These are phyloP conservation scores for Dendronephthya gigantea DNA, from an alignment of 64 coral and sea anemone species.

Conservation along the genomic window DNA sequence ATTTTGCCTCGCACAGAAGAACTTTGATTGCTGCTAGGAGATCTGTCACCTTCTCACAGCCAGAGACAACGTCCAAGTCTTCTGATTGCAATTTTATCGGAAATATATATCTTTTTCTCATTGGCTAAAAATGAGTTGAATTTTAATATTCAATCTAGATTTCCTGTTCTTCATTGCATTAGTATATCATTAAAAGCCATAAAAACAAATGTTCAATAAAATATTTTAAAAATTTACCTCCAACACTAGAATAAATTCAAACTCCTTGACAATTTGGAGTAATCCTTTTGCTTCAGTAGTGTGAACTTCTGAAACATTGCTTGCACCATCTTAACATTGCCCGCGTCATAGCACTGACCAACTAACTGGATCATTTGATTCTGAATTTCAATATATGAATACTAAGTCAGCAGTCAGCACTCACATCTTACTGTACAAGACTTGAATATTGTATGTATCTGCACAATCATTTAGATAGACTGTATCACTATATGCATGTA, in stretches of 20 bases:
- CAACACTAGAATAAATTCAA: slow-evolving; percentile 9
- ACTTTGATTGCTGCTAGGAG: neutral
- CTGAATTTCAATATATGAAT: neutral
- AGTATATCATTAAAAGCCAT: neutral
- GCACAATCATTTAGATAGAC: neutral
- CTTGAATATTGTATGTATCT: neutral
- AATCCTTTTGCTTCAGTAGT: slow-evolving; percentile 18
- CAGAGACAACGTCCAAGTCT: slow-evolving; percentile 10
- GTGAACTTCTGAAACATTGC: slow-evolving; percentile 1
- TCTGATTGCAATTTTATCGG: slow-evolving; percentile 19
- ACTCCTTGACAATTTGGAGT: neutral
- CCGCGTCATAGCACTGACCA: neutral
- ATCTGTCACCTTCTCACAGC: slow-evolving; percentile 1
- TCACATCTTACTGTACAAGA: neutral
- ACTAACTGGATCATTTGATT: neutral
- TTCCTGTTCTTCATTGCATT: neutral
- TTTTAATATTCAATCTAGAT: neutral
- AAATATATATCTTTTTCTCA: neutral
- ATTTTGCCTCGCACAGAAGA: neutral
- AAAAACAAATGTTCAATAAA: neutral
- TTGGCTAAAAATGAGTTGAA: neutral
- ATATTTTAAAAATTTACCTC: neutral
- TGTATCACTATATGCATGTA: too few relatives aligned
- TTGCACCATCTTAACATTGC: slow-evolving; percentile 6
- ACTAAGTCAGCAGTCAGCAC: neutral